Conservation (phyloP, 2,888 invertebrate species). For the Agrochola circellaris region DNA sequence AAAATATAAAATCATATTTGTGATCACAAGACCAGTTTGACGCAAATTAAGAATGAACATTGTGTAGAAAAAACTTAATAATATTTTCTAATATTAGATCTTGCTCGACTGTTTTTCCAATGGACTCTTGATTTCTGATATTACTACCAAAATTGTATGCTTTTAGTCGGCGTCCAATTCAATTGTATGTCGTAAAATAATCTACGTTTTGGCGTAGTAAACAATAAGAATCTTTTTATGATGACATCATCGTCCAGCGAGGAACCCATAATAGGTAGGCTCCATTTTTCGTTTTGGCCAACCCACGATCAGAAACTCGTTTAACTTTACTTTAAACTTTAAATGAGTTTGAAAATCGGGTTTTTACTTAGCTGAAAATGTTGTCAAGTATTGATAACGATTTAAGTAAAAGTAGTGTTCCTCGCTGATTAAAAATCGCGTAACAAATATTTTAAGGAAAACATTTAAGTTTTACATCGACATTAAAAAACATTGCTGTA, state of each 20-base stretch:
- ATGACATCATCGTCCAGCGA: conserved; percentile 76
- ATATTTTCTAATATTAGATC: neutral
- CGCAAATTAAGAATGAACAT: conserved; percentile 2
- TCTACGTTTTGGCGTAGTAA: conserved; percentile 50
- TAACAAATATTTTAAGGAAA: conserved; percentile 23
- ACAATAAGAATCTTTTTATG: conserved; percentile 68
- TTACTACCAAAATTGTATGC: neutral
- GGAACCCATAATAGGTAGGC: conserved; percentile 74
- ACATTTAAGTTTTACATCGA: conserved; percentile 2
- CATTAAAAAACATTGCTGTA: neutral
- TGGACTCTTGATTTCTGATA: neutral
- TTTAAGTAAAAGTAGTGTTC: neutral
- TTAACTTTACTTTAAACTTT: conserved; percentile 27
- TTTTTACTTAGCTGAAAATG: conserved; percentile 1
- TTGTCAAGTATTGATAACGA: neutral
- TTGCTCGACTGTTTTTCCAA: neutral
- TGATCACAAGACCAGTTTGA: conserved; percentile 29
- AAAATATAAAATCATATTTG: conserved; percentile 30
- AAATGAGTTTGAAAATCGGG: conserved; percentile 9
- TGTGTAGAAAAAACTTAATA: neutral
- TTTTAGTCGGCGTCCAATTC: conserved; percentile 8
- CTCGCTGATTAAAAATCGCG: conserved; percentile 11
- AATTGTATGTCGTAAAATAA: conserved; percentile 40
- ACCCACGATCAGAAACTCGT: conserved; percentile 61
- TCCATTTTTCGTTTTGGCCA: conserved; percentile 70